A percentile compares a stretch with the other conserved stretches of the same genome.
phyloP scores from a whole-genome alignment of 2,888 invertebrate genomes.

The Nomada goodeniana region DNA sequence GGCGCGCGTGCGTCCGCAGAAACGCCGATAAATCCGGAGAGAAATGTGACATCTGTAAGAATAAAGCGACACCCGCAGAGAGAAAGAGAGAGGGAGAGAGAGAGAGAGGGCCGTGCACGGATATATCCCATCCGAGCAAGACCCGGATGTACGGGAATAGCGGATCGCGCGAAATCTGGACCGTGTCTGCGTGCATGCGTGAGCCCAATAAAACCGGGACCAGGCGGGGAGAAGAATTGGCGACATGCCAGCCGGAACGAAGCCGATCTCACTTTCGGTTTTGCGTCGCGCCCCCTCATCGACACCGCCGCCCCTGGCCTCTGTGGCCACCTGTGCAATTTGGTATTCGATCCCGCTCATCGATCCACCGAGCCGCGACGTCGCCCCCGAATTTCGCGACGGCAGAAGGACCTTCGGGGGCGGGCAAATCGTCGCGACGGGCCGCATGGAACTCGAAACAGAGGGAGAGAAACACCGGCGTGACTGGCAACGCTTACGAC shows the following conservation, averaged over 20 bases:
- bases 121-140: conserved; percentile 63
- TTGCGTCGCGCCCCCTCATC: conserved; percentile 25
- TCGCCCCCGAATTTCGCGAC: not conserved
- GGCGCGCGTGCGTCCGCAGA: conserved; percentile 10
- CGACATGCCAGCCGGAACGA: conserved; percentile 70
- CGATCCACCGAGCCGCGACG: not conserved
- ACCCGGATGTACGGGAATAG: conserved; percentile 80
- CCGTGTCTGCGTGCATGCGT: conserved; percentile 60
- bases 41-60: conserved; percentile 37
- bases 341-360: conserved; percentile 53
- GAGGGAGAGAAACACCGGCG: not conserved
- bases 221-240: conserved; percentile 56
- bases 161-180: conserved; percentile 71
- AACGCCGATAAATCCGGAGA: conserved; percentile 36
- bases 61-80: conserved; percentile 15
- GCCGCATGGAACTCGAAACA: not conserved
- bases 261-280: conserved; percentile 78
- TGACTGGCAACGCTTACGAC: conserved; percentile 4
- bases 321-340: conserved; percentile 69
- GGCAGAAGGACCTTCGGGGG: too few species aligned
- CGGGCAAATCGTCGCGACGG: too few species aligned
- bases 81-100: not conserved
- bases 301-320: not conserved
- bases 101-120: conserved; percentile 26
- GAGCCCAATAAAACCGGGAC: conserved; percentile 62